Conservation (phyloP, 2,113 vertebrate species). For the Pseudolaguvia tuberculata region DNA sequence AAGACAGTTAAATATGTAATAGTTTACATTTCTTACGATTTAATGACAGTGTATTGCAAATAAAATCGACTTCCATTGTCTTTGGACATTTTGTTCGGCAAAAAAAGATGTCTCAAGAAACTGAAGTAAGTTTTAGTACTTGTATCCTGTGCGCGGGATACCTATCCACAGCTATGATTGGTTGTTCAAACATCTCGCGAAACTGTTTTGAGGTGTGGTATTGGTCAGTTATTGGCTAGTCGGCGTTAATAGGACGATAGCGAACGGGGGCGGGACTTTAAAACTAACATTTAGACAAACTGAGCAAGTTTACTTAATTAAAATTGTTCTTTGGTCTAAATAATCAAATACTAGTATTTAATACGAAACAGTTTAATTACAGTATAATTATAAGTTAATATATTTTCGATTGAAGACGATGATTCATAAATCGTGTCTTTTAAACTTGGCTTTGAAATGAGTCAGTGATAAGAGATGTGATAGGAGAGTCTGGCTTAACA, state of each 20-base stretch:
- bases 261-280: not conserved
- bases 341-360: not conserved
- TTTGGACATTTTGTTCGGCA: not conserved
- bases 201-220: not conserved
- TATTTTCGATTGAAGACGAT: not conserved
- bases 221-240: conserved; percentile 4
- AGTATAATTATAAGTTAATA: not conserved
- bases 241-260: not conserved
- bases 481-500: not conserved
- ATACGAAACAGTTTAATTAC: too few relatives aligned
- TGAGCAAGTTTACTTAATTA: not conserved
- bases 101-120: conserved; percentile 37
- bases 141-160: not conserved
- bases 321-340: not conserved
- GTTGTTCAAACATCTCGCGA: not conserved
- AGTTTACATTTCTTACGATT: not conserved
- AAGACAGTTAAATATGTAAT: not conserved
- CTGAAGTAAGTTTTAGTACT: conserved; percentile 38
- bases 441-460: not conserved
- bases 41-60: not conserved
- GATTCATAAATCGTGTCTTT: not conserved
- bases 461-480: too few relatives aligned
- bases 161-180: not conserved
- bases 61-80: not conserved
- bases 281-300: not conserved